Evolutionary conservation across 2,797 vertebrate species (phyloP).

Genomic region (Pitangus sulphuratus): DNA sequence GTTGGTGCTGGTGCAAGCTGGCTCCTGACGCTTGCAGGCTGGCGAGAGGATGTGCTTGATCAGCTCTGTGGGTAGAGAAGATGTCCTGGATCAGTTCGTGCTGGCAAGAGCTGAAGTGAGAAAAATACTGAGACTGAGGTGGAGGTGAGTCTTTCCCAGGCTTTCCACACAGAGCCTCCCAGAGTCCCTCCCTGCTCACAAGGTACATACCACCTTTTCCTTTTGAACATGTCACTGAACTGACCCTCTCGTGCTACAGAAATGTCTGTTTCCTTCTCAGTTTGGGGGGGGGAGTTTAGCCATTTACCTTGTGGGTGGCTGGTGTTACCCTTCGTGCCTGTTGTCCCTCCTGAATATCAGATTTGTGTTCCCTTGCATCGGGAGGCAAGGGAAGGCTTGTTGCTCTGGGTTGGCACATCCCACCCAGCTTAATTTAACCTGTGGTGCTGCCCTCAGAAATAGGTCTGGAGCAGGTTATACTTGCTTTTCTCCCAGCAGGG

Average conservation of each 20-base stretch:
- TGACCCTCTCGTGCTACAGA: neutral
- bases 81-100: constrained; percentile 14
- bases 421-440: neutral
- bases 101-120: neutral
- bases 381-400: neutral
- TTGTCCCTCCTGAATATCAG: neutral
- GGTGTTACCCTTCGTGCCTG: neutral
- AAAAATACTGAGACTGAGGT: neutral
- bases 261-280: neutral
- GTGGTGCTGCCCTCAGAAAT: neutral
- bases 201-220: neutral
- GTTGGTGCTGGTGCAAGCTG: neutral
- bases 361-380: rapidly evolving
- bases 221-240: neutral
- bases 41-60: constrained; percentile 32
- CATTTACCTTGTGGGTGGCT: neutral
- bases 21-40: neutral
- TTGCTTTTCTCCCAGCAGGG: neutral
- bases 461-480: neutral
- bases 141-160: neutral
- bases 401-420: neutral
- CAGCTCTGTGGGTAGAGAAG: constrained; percentile 40
- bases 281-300: neutral
- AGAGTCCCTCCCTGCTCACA: neutral
- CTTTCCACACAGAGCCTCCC: neutral